A percentile compares a stretch with the other conserved stretches of the same genome.
phyloP scores from a whole-genome alignment of 2,113 vertebrate genomes.

The Silurus meridionalis region DNA sequence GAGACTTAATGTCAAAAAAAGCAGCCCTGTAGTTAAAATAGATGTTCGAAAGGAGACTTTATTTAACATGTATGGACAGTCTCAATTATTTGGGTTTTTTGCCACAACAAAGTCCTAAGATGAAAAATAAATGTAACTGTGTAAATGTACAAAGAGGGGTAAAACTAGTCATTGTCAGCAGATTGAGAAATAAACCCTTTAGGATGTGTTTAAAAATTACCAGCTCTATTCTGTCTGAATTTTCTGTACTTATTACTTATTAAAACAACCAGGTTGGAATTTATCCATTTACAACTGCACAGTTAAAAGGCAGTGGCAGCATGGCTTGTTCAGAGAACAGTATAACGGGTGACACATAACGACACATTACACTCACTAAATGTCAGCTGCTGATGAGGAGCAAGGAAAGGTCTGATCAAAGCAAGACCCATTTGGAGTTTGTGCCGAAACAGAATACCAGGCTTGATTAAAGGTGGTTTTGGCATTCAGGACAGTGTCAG shows the following conservation, averaged over 20 bases:
- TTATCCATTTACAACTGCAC: not conserved
- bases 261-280: not conserved
- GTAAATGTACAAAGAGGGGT: not conserved
- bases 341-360: constrained; percentile 32
- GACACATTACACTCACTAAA: constrained; percentile 9
- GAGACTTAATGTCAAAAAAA: no score
- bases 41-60: not conserved
- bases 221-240: not conserved
- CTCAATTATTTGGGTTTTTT: not conserved
- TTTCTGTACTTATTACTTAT: not conserved
- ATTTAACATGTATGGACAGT: not conserved
- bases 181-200: not conserved
- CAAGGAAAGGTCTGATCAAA: constrained; percentile 6
- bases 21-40: no score
- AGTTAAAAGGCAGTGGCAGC: constrained; percentile 9
- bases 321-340: constrained; percentile 23
- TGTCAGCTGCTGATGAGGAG: constrained; percentile 21
- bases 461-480: not conserved
- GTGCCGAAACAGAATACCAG: not conserved
- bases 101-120: not conserved
- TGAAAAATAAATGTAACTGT: not conserved
- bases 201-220: not conserved
- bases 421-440: not conserved
- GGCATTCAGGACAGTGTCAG: constrained; percentile 1
- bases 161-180: not conserved